A percentile compares a stretch with the other conserved stretches of the same genome.
Evolutionary conservation across 2,797 vertebrate species (phyloP).

Genomic region (Acanthornis magna): DNA sequence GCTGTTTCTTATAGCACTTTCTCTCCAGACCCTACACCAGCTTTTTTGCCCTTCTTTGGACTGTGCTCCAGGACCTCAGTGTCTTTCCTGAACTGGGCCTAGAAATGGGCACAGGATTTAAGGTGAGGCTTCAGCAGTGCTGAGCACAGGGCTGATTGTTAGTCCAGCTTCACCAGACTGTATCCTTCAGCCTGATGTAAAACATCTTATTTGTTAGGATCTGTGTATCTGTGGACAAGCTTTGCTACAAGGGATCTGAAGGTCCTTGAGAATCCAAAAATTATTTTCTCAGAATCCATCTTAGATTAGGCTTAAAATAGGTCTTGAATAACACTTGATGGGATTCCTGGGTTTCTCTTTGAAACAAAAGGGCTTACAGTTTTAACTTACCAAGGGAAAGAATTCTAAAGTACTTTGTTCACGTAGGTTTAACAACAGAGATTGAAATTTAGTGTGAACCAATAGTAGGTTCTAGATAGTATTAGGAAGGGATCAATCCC

Average conservation of each 20-base stretch:
- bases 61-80: not conserved
- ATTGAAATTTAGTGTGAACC: not conserved
- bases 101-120: not conserved
- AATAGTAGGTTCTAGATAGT: not conserved
- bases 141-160: not conserved
- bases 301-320: not conserved
- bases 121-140: not conserved
- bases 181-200: not conserved
- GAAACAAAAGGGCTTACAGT: not conserved
- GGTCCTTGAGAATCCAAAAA: not conserved
- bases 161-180: not conserved
- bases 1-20: not conserved
- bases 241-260: not conserved
- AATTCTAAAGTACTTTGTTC: not conserved
- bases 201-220: not conserved
- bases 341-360: not conserved
- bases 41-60: not conserved
- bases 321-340: not conserved
- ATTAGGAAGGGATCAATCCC: not conserved
- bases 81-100: not conserved
- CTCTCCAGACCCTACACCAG: not conserved
- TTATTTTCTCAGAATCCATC: not conserved
- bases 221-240: fast-evolving
- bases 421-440: not conserved
- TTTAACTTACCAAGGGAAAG: not conserved